These are phyloP conservation scores for Etheostoma perlongum DNA, from an alignment of 2,797 vertebrate species.

Conservation along the genomic window DNA sequence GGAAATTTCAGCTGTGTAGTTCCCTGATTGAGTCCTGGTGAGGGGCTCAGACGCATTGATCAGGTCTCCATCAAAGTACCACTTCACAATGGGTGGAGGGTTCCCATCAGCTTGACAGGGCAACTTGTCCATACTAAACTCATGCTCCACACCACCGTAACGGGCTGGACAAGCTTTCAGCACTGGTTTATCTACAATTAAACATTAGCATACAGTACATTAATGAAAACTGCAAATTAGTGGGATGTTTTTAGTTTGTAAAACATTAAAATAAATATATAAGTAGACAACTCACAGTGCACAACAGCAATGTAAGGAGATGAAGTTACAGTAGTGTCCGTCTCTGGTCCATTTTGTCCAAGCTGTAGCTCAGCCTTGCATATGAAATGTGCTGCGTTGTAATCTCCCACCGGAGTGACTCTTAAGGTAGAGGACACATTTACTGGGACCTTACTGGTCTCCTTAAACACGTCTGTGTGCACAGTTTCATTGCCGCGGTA, in stretches of 20 bases:
- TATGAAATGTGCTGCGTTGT: constrained; percentile 41
- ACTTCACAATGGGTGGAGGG: constrained; percentile 55
- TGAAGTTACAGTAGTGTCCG: constrained; percentile 21
- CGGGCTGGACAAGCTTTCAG: background rate
- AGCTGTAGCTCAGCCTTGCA: constrained; percentile 72
- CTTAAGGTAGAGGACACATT: rapidly evolving
- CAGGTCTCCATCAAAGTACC: constrained; percentile 23
- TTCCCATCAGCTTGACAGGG: constrained; percentile 53
- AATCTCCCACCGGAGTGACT: constrained; percentile 19
- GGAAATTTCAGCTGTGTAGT: constrained; percentile 4
- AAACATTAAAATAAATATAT: background rate
- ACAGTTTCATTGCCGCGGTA: constrained; percentile 32
- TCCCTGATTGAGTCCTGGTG: constrained; percentile 53
- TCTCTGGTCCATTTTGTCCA: constrained; percentile 41
- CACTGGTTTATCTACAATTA: constrained; percentile 65
- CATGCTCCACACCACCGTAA: background rate
- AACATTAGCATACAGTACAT: background rate
- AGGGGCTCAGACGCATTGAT: constrained; percentile 32
- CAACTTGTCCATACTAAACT: constrained; percentile 25
- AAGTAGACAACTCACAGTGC: constrained; percentile 60
- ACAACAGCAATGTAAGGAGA: constrained; percentile 28
- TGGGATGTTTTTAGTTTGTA: background rate
- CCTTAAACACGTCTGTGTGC: rapidly evolving
- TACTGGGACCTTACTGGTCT: rapidly evolving
- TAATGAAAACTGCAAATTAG: background rate